phyloP scores from a whole-genome alignment of 1,140 invertebrate genomes.

The Aphelenchoides fujianensis region DNA sequence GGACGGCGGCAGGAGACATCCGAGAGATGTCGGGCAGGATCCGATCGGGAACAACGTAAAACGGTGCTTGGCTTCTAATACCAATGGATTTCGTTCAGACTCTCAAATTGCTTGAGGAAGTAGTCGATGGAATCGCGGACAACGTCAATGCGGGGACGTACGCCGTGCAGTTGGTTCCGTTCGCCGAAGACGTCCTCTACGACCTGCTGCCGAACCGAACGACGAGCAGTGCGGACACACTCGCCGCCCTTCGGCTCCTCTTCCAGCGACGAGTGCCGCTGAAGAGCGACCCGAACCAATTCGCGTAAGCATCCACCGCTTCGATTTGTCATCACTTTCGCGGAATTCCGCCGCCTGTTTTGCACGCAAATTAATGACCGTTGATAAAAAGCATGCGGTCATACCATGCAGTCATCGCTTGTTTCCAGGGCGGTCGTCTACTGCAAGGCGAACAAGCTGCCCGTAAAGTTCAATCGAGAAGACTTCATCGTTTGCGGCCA shows the following conservation, averaged over 20 bases:
- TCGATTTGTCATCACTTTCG: background rate
- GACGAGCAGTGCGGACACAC: background rate
- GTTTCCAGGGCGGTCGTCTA: background rate
- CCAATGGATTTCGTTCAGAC: background rate
- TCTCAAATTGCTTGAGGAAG: background rate
- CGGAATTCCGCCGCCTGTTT: background rate
- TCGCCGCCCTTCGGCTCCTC: background rate
- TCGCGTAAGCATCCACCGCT: background rate
- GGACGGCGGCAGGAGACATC: background rate
- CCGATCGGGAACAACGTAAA: too few species aligned
- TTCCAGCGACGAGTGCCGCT: background rate
- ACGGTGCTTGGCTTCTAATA: background rate
- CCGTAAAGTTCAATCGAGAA: background rate
- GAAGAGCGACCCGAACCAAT: background rate
- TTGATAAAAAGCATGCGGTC: background rate
- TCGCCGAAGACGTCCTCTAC: background rate
- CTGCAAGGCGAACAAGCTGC: background rate
- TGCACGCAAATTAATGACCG: background rate
- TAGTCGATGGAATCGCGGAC: background rate
- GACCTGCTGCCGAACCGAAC: background rate
- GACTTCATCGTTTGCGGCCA: background rate
- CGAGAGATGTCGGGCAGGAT: too few species aligned
- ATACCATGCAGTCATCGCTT: background rate
- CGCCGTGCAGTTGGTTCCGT: background rate
- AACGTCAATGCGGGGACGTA: background rate